Conservation (phyloP, 2,113 vertebrate genomes). For the Terrapene triunguis region DNA sequence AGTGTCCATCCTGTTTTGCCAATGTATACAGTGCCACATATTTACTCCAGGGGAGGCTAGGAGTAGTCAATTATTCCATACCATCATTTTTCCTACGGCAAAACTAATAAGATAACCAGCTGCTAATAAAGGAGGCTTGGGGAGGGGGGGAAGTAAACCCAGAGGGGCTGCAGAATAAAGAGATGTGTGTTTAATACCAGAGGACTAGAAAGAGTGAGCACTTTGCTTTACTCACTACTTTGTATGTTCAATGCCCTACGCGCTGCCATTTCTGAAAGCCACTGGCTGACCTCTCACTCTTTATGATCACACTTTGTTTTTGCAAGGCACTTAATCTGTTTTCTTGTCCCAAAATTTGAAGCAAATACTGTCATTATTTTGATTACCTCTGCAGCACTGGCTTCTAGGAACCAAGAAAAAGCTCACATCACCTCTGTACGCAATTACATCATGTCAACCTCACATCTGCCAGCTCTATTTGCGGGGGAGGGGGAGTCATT, state of each 20-base stretch:
- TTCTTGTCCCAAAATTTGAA: conserved; percentile 47
- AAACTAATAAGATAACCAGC: conserved; percentile 54
- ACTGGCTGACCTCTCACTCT: conserved; percentile 48
- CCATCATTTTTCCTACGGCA: conserved; percentile 13
- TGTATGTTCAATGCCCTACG: not conserved
- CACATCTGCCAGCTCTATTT: conserved; percentile 60
- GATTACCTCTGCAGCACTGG: conserved; percentile 53
- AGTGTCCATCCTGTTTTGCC: conserved; percentile 23
- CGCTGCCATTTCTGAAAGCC: conserved; percentile 52
- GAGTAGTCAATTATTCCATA: conserved; percentile 54
- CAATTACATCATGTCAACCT: conserved; percentile 66
- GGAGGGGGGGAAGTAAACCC: not conserved
- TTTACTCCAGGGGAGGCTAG: conserved; percentile 33
- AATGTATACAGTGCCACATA: conserved; percentile 23
- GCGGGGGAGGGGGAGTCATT: not conserved
- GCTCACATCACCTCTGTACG: conserved; percentile 61
- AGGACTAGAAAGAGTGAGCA: not conserved
- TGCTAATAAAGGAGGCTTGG: conserved; percentile 14
- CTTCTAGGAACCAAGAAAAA: conserved; percentile 71
- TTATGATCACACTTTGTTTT: not conserved
- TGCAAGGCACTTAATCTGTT: conserved; percentile 16
- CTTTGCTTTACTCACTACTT: not conserved
- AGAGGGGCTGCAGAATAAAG: not conserved
- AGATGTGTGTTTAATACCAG: not conserved
- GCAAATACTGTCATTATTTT: conserved; percentile 44